A percentile compares a stretch with the other conserved stretches of the same genome.
Conservation (phyloP, 2,113 vertebrate genomes). For the Alosa alosa region DNA sequence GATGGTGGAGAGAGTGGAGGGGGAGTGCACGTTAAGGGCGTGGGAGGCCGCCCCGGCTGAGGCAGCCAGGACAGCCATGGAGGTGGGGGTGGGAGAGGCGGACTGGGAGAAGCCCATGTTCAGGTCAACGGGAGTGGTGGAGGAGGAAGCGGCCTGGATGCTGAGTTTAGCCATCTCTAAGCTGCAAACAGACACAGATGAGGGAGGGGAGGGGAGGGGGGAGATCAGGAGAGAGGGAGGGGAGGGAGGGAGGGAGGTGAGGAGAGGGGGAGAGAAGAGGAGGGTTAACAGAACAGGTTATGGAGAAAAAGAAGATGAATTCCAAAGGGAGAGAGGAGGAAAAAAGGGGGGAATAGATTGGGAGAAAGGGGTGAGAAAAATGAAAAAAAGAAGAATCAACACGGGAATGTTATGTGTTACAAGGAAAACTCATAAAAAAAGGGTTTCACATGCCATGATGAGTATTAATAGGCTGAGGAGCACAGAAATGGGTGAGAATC, state of each 20-base stretch:
- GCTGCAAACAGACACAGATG: constrained; percentile 80
- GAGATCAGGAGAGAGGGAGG: constrained; percentile 53
- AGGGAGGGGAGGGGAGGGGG: constrained; percentile 69
- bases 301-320: constrained; percentile 10
- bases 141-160: constrained; percentile 87
- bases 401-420: constrained; percentile 85
- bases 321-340: constrained; percentile 19
- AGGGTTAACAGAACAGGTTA: constrained; percentile 27
- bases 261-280: constrained; percentile 57
- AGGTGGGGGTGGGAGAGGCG: constrained; percentile 75
- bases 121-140: constrained; percentile 85
- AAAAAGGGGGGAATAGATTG: constrained; percentile 55
- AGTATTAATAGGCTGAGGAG: constrained; percentile 60
- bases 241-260: constrained; percentile 52
- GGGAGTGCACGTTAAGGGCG: constrained; percentile 82
- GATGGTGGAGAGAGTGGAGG: constrained; percentile 77
- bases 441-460: constrained; percentile 78
- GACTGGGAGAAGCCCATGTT: constrained; percentile 90
- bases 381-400: constrained; percentile 80
- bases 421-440: constrained; percentile 82
- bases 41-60: constrained; percentile 64
- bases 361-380: constrained; percentile 66
- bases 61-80: constrained; percentile 84
- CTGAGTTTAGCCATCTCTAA: constrained; percentile 98
- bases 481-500: constrained; percentile 56